Evolutionary conservation across 2,113 vertebrate genomes (phyloP).

Genomic region (Ammospiza caudacuta): DNA sequence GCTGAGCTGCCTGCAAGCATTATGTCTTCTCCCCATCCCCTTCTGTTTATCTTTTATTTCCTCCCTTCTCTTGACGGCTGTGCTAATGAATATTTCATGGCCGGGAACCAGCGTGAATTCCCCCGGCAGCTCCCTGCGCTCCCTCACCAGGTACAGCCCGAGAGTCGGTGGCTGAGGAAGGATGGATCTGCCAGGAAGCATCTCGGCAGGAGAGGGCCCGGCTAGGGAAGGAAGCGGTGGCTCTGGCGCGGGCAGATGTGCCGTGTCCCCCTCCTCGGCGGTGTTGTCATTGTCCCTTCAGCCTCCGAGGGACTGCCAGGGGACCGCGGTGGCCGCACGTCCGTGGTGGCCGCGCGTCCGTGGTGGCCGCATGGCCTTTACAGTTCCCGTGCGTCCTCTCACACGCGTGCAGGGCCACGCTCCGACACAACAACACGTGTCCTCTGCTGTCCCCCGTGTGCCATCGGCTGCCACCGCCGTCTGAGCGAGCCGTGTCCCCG

Average conservation of each 20-base stretch:
- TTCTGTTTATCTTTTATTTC: slow-evolving; percentile 17
- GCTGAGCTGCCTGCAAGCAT: not conserved
- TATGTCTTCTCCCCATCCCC: not conserved
- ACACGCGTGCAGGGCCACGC: not conserved
- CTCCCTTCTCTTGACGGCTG: not conserved
- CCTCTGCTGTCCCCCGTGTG: not conserved
- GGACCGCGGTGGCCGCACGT: fast-evolving
- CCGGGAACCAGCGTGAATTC: not conserved
- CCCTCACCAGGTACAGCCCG: not conserved
- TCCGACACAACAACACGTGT: not conserved
- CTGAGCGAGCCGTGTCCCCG: not conserved
- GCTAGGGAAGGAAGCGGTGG: not conserved
- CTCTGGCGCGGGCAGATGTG: not conserved
- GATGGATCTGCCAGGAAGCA: not conserved
- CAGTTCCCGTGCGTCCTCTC: not conserved
- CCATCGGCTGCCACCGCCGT: not conserved
- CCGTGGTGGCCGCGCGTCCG: fast-evolving
- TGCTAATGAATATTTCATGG: slow-evolving; percentile 54
- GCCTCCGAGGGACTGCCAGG: not conserved
- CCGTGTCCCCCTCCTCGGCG: not conserved
- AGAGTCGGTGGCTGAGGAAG: not conserved
- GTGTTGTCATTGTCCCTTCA: not conserved
- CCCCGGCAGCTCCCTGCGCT: not conserved
- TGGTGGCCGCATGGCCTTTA: not conserved
- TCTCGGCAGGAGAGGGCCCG: not conserved